Base-by-base conservation (phyloP, 2,888 invertebrate genomes). In the Mongoloraphidia duomilia region DNA sequence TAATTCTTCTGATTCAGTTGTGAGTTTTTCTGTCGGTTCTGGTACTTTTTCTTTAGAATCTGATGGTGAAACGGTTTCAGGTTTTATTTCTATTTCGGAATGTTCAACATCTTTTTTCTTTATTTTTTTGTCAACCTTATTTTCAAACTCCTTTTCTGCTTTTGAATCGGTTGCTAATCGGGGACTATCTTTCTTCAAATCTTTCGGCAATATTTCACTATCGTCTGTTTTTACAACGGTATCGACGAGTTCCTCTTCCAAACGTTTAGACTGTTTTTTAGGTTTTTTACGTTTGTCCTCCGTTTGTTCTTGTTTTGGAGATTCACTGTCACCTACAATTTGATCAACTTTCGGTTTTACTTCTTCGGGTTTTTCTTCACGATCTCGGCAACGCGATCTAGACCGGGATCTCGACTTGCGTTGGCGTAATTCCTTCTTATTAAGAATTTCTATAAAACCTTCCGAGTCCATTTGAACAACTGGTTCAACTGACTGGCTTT, bases 381-480 rank as follows among this genome's bases (percentile, higher is more conserved):
- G 44, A 14, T 35, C 46, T 46, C 13, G 34, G 13, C 44, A 44
- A 12, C 34, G 33, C 10, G 44, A 44, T 44, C 34, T 35, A 6
- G 44, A 44, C 10, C 12, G 12, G 13, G 44, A 44, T 34, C 44
- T 34, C 12, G 44, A 44, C 14, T 63, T 60, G 14, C 67, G 58
- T 10, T 62, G 62, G 14, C 64, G 60, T 47, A 66, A 62, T 54
- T 70, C 69, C 55, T 66, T 69, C 56, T 67, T 68, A 14, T 69
- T 69, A 8, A 72, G 58, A 47, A 65, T 68, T 59, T 73, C 72
- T 50, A 71, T 65, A 55, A 74, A 73, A 44, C 71, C 73, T 55
- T 72, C 68, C 11, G 64, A 58, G 52, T 67, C 71, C 34, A 60
- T 60, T 47, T 61, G 58, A 26, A 59, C 58, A 46, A 64, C 48